Base-by-base conservation (phyloP, 2,888 invertebrate species). In the Stenodera caucasica region DNA sequence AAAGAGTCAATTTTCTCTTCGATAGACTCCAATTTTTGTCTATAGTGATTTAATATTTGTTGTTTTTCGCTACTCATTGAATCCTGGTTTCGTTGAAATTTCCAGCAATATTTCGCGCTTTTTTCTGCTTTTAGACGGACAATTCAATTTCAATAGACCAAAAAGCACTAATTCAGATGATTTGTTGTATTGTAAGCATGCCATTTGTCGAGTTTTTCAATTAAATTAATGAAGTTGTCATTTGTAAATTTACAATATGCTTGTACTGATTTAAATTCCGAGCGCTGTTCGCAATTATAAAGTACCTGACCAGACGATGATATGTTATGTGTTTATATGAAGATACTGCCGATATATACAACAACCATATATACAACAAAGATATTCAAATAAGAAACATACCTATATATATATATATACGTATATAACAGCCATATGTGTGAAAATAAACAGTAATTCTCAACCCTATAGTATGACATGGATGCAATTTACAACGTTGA, bases 401-500 rank as follows among this genome's bases (percentile, higher is more conserved):
- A 35, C n/a, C 33, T 35, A 35, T 35, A 35, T 18, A 40, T 40
- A 40, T 40, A 40, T n/a, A n/a, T n/a, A n/a, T n/a, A n/a, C n/a
- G n/a, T n/a, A n/a, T n/a, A n/a, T n/a, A n/a, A n/a, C n/a, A n/a
- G n/a, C 37, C 45, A 18, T 45, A 45, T 45, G 45, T 45, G 45
- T 21, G 45, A 45, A 45, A 45, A 45, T 45, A 45, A 45, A 45
- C 45, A 45, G 45, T 45, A 45, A 45, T 45, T 45, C 45, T 21
- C 45, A 21, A 21, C 45, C 45, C 45, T 45, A 45, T 45, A 40
- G 21, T 45, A 45, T 45, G 45, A 45, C 45, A 45, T 45, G 45
- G 45, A 45, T 45, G 45, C 45, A 45, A 45, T 45, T 45, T 45
- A 45, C 45, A 45, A 45, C 45, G 45, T 45, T 45, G 45, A 45